Conservation (phyloP, 2,888 invertebrate genomes). For the Mystacides longicornis region DNA sequence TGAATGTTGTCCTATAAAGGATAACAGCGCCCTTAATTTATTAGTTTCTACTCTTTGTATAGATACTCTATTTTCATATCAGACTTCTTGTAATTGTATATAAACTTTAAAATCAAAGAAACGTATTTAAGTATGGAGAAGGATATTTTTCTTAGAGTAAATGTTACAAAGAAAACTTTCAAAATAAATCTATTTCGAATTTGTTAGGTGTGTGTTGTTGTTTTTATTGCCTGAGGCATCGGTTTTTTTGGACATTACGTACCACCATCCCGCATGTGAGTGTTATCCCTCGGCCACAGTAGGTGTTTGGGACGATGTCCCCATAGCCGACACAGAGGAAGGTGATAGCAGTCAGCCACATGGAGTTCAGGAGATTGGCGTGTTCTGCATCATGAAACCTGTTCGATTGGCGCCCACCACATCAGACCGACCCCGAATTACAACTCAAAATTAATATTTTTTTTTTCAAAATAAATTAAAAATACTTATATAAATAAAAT, state of each 20-base stretch:
- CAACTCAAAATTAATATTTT: neutral
- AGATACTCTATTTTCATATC: too few species aligned
- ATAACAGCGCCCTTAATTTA: too few species aligned
- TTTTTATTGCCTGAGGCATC: neutral
- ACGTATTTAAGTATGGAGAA: too few species aligned
- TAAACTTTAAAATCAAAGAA: too few species aligned
- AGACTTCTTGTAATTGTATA: too few species aligned
- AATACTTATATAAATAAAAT: neutral
- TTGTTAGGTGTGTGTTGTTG: too few species aligned
- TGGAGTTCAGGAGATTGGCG: constrained; percentile 97
- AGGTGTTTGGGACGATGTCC: constrained; percentile 99
- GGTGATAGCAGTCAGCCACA: constrained; percentile 99
- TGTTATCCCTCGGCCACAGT: constrained; percentile 98
- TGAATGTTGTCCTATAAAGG: too few species aligned
- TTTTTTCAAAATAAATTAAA: neutral
- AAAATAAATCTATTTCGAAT: too few species aligned
- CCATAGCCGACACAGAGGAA: constrained; percentile 99
- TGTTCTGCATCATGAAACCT: constrained; percentile 98
- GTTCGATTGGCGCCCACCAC: constrained; percentile 32
- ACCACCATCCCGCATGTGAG: constrained; percentile 99
- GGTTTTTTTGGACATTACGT: constrained; percentile 45
- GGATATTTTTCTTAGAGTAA: too few species aligned
- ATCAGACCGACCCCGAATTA: neutral
- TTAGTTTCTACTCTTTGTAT: too few species aligned
- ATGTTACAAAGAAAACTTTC: too few species aligned